phyloP scores from a whole-genome alignment of 2,888 invertebrate species.

The Apotomis turbidana region DNA sequence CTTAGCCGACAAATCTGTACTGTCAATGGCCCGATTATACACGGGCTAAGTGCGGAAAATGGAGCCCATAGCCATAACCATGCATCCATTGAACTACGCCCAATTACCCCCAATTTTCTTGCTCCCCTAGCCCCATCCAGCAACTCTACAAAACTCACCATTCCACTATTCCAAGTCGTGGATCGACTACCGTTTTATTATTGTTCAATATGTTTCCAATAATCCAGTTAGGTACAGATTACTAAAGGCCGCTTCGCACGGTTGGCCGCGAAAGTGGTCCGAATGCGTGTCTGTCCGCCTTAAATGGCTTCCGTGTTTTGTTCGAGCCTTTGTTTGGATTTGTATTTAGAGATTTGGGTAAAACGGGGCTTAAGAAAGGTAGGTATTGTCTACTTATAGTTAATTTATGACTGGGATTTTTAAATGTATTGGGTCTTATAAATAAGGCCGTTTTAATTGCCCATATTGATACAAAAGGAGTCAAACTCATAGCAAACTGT shows the following conservation, averaged over 20 bases:
- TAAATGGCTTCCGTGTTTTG: conserved; percentile 45
- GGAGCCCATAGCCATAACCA: no score
- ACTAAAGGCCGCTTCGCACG: conserved; percentile 71
- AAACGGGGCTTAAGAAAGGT: background rate
- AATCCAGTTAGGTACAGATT: conserved; percentile 72
- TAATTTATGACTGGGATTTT: background rate
- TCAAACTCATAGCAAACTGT: no score
- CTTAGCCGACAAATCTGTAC: no score
- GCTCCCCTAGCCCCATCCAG: conserved; percentile 52
- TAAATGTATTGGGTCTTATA: no score
- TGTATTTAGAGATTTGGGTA: conserved; percentile 23
- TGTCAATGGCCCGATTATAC: no score
- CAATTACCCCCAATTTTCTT: background rate
- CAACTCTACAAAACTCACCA: conserved; percentile 43
- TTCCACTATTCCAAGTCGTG: conserved; percentile 65
- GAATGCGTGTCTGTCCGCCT: conserved; percentile 53
- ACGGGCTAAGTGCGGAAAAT: no score
- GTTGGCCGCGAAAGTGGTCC: conserved; percentile 62
- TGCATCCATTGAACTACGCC: background rate
- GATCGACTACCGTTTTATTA: conserved; percentile 76
- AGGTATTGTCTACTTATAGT: background rate
- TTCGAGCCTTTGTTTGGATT: conserved; percentile 35
- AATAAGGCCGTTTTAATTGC: no score
- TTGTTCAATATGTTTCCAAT: conserved; percentile 82
- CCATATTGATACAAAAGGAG: no score